Evolutionary conservation across 2,113 vertebrate genomes (phyloP), one percentile per base, ranked within the genome.

Genomic region (Mohoua ochrocephala): DNA sequence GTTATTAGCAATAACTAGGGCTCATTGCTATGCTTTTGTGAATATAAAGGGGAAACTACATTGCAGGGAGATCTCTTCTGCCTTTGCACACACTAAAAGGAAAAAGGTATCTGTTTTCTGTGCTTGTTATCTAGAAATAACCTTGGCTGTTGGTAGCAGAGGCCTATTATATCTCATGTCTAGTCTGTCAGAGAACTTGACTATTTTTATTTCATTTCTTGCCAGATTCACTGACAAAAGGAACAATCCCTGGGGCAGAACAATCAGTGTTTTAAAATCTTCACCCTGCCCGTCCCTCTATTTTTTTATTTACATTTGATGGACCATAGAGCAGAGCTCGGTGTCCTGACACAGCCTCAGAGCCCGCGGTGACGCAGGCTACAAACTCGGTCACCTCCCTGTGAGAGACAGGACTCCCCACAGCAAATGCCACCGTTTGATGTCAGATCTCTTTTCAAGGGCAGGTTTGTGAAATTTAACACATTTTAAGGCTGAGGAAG

Each of bases 201-300:
- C 59, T 74, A 31, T 92, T 90, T 94, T 83, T 70, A 44, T 84
- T 94, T 94, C 42, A 75, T 89, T 89, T 80, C 77, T 91, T 94
- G 80, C 76, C 80, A 84, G 77, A 70, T 47, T 59, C 68, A 42
- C 59, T 93, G 85, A 74, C 68, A 83, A 88, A 86, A 84, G 68
- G 73, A 89, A 67, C 83, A 89, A 57, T 84, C 54, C 54, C 60
- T 47, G 50, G 67, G 47, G 91, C 73, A 59, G 89, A 86, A 77
- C 86, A 65, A 93, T 74, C 68, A 70, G 19, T 30, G 14, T 70
- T 89, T 84, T 78, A 78, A 89, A 87, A 95, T 83, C 73, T 92
- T 86, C 1, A 2, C 68, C 41, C 42, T 86, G 44, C 28, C 45
- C 2, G 0, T 44, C 17, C 64, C 61, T 23, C 19, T 35, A 2